A percentile compares a stretch with the other conserved stretches of the same genome.
Conservation (phyloP, 2,113 vertebrate genomes). For the Felis chaus region DNA sequence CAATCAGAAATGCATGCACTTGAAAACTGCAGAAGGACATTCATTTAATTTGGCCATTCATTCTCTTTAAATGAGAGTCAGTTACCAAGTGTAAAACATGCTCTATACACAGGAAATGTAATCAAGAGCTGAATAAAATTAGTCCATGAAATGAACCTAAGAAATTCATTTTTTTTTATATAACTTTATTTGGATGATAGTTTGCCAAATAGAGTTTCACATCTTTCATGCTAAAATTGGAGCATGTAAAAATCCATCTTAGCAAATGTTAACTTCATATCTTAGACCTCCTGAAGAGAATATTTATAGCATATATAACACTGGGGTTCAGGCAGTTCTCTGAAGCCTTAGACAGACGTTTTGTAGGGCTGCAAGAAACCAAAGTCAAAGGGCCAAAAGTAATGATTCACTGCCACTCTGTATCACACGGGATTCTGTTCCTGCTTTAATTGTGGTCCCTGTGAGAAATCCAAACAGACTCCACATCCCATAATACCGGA, state of each 20-base stretch:
- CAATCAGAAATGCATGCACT: conserved; percentile 70
- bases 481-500: not conserved
- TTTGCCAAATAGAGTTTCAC: conserved; percentile 72
- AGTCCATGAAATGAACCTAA: conserved; percentile 72
- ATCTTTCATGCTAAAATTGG: conserved; percentile 73
- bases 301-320: not conserved
- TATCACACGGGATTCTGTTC: not conserved
- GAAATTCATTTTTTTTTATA: conserved; percentile 68
- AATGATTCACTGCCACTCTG: not conserved
- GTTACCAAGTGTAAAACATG: conserved; percentile 67
- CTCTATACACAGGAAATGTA: conserved; percentile 72
- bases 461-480: not conserved
- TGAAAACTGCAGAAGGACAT: conserved; percentile 73
- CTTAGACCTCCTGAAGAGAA: not conserved
- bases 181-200: conserved; percentile 77
- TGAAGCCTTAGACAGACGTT: not conserved
- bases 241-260: conserved; percentile 54
- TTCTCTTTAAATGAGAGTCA: conserved; percentile 72
- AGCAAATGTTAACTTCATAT: conserved; percentile 52
- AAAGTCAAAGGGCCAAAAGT: not conserved
- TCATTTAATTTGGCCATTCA: conserved; percentile 77
- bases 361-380: not conserved
- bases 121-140: conserved; percentile 76
- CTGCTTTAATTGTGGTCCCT: not conserved
- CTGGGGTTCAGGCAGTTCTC: not conserved